Evolutionary conservation across 2,888 invertebrate species (phyloP).

Genomic region (Ypsolopha scabrella): DNA sequence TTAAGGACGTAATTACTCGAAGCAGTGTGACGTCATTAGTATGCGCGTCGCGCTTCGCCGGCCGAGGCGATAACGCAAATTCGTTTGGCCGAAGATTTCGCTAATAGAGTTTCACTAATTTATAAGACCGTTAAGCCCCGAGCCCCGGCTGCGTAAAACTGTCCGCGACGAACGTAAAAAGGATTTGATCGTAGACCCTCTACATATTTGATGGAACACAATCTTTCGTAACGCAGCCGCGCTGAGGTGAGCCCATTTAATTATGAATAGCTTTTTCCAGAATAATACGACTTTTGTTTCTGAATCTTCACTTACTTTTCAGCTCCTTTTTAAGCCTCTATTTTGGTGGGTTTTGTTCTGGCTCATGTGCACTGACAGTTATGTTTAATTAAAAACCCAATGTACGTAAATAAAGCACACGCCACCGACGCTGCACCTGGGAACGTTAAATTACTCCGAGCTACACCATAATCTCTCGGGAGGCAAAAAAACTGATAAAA

Average conservation of each 20-base stretch:
- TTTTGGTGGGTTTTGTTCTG: not conserved
- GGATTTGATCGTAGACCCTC: slow-evolving; percentile 57
- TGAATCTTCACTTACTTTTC: not conserved
- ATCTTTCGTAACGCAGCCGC: slow-evolving; percentile 35
- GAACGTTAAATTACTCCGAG: slow-evolving; percentile 40
- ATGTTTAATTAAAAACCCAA: slow-evolving; percentile 56
- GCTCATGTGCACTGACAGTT: slow-evolving; percentile 24
- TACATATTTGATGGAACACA: slow-evolving; percentile 56
- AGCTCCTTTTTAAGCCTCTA: not conserved
- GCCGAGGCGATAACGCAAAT: slow-evolving; percentile 67
- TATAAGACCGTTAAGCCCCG: slow-evolving; percentile 61
- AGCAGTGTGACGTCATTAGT: slow-evolving; percentile 40
- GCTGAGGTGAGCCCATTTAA: slow-evolving; percentile 42
- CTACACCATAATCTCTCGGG: slow-evolving; percentile 17
- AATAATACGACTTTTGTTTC: slow-evolving; percentile 25
- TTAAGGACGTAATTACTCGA: slow-evolving; percentile 66
- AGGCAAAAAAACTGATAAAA: slow-evolving; percentile 15
- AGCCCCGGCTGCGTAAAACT: slow-evolving; percentile 44
- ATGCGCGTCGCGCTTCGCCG: slow-evolving; percentile 50
- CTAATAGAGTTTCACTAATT: slow-evolving; percentile 71
- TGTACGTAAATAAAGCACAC: slow-evolving; percentile 43
- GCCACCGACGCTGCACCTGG: slow-evolving; percentile 47
- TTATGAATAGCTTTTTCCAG: slow-evolving; percentile 36
- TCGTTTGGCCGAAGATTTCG: slow-evolving; percentile 66
- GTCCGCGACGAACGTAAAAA: slow-evolving; percentile 56